Evolutionary conservation across 2,113 vertebrate genomes (phyloP).

Genomic region (Trichomycterus rosablanca): DNA sequence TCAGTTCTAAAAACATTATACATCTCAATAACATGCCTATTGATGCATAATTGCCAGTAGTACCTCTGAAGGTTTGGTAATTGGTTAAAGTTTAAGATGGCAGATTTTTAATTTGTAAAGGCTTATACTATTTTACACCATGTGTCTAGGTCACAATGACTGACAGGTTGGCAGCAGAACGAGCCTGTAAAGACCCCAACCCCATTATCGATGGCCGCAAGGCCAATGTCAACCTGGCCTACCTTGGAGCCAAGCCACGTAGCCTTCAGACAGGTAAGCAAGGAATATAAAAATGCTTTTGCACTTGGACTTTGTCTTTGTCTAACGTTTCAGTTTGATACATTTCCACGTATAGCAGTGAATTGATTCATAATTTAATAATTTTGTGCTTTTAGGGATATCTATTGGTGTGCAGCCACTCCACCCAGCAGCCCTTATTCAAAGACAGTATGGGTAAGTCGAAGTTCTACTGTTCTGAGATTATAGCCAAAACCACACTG

Average conservation of each 20-base stretch:
- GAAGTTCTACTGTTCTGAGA: constrained; percentile 18
- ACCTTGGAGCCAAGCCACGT: constrained; percentile 92
- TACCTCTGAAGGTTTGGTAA: background rate
- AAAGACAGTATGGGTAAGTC: constrained; percentile 94
- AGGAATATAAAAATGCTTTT: background rate
- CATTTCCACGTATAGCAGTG: no score
- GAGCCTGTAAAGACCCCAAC: constrained; percentile 96
- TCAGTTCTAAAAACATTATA: no score
- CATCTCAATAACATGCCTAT: no score
- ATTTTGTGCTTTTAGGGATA: constrained; percentile 79
- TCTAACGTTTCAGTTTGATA: background rate
- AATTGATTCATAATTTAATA: no score
- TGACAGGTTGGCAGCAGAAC: constrained; percentile 83
- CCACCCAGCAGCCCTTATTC: constrained; percentile 89
- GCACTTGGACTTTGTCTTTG: background rate
- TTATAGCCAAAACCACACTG: background rate
- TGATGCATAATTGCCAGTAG: no score
- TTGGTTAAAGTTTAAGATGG: background rate
- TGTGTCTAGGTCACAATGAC: constrained; percentile 88
- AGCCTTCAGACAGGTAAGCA: constrained; percentile 89
- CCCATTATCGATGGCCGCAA: constrained; percentile 96
- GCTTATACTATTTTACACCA: background rate
- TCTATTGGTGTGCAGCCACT: constrained; percentile 90
- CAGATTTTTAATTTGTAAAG: background rate
- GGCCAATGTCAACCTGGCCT: constrained; percentile 94